A percentile compares a stretch with the other conserved stretches of the same genome.
Evolutionary conservation across 2,888 invertebrate genomes (phyloP).

Genomic region (Hydrotaea diabolus): DNA sequence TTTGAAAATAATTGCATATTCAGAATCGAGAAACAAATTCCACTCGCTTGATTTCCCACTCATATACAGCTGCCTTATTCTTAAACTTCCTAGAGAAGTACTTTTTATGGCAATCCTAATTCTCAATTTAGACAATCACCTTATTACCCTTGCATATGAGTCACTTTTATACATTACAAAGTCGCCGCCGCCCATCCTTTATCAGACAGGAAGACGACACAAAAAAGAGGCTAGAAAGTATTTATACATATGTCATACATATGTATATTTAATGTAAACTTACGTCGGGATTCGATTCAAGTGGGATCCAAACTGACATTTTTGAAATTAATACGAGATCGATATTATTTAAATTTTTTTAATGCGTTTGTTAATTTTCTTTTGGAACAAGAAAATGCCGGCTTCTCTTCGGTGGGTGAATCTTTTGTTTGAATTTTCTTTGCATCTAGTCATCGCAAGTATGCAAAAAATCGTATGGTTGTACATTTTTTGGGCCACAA

Average conservation of each 20-base stretch:
- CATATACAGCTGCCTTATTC: too few relatives aligned
- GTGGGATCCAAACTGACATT: conserved; percentile 78
- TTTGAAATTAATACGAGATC: conserved; percentile 38
- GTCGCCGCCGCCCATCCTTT: conserved; percentile 1
- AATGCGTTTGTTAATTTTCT: background rate
- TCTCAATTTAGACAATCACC: background rate
- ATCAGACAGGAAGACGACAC: background rate
- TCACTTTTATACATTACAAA: background rate
- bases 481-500: too few relatives aligned
- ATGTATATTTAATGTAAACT: conserved; percentile 54
- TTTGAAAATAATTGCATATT: too few relatives aligned
- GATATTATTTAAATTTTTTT: conserved; percentile 5
- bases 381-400: conserved; percentile 57
- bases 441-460: too few relatives aligned
- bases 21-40: too few relatives aligned
- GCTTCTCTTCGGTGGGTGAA: conserved; percentile 50
- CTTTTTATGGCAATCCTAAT: too few relatives aligned
- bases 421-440: conserved; percentile 48
- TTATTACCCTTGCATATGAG: conserved; percentile 29
- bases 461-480: too few relatives aligned
- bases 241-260: too few relatives aligned
- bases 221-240: too few relatives aligned
- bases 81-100: too few relatives aligned
- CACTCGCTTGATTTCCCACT: too few relatives aligned
- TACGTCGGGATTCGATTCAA: conserved; percentile 84